Evolutionary conservation across 2,888 invertebrate species (phyloP), one percentile per base, ranked within the genome.

Genomic region (Octonoba sinensis): DNA sequence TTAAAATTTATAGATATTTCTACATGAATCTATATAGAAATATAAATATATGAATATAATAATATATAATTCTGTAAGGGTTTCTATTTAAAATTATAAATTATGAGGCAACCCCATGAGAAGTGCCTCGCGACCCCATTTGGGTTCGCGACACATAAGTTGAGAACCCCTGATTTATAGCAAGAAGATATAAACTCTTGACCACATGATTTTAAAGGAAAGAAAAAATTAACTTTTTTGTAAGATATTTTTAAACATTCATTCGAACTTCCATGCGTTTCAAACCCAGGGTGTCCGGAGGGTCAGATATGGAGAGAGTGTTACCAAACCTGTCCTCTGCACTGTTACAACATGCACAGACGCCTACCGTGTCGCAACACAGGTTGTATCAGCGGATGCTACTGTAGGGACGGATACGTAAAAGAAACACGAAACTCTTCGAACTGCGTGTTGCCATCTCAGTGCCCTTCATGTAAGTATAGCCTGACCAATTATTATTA

Each of bases 371-470:
- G 47, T 27, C 1, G 51, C 15, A 36, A 47, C 27, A 22, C 15
- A 16, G 20, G 24, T 1, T 81, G 81, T 22, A 62, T 69, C 2
- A 27, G 46, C 3, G 69, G 54, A 2, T 81, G 81, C 24, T 73
- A 74, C 49, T 81, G 81, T 49, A 67, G 67, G 0, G 62, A 47
- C 4, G 81, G 81, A 8, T 16, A 44, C 8, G 44, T 81, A 1
- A 46, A 66, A 24, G 81, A 81, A 16, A 67, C 44, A 16, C 13
- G 24, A 3, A 13, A 4, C 13, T 59, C 54, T 18, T 18, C 24
- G 3, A 24, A 46, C 13, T 79, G 78, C 24, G 12, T 79, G 1
- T 22, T 11, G 2, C 78, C 72, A 0, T 59, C 72, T 0, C 57
- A 54, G 16, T 79, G 78, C 22, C 44, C 66, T 24, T 36, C 36